Conservation (phyloP, 2,797 vertebrate species). For the Coilia nasus region DNA sequence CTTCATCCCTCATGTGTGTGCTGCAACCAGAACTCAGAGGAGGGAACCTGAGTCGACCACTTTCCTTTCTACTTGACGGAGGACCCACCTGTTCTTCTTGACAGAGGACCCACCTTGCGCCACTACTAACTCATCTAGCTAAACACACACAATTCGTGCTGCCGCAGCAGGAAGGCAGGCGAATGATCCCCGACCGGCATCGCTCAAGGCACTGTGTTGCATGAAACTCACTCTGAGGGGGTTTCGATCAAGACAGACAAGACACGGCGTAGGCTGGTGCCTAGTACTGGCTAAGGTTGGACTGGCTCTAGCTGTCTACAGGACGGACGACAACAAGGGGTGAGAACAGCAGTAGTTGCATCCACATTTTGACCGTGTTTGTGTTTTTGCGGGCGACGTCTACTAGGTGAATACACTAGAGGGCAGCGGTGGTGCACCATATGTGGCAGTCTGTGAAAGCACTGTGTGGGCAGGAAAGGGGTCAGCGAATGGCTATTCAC, state of each 20-base stretch:
- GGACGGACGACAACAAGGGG: not conserved
- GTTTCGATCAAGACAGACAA: not conserved
- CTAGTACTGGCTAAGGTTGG: not conserved
- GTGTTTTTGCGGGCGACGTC: slow-evolving; percentile 1
- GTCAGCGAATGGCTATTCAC: not conserved
- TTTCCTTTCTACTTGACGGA: not conserved
- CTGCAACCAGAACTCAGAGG: not conserved
- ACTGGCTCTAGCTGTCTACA: not conserved
- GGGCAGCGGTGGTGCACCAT: not conserved
- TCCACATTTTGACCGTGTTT: not conserved
- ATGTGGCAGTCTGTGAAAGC: slow-evolving; percentile 51
- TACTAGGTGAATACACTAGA: slow-evolving; percentile 35
- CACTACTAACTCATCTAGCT: not conserved
- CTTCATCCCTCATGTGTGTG: not conserved
- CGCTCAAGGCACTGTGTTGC: slow-evolving; percentile 57
- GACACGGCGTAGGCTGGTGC: not conserved
- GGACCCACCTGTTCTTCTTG: not conserved
- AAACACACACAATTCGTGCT: not conserved
- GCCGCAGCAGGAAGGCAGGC: not conserved
- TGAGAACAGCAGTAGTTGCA: not conserved
- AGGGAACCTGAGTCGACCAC: not conserved
- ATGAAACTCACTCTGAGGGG: slow-evolving; percentile 22
- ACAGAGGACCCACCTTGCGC: too few species aligned
- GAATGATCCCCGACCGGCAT: slow-evolving; percentile 25
- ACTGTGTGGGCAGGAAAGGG: not conserved